Evolutionary conservation across 2,113 vertebrate genomes (phyloP), one percentile per base, ranked within the genome.

Genomic region (Oryzias woworae): DNA sequence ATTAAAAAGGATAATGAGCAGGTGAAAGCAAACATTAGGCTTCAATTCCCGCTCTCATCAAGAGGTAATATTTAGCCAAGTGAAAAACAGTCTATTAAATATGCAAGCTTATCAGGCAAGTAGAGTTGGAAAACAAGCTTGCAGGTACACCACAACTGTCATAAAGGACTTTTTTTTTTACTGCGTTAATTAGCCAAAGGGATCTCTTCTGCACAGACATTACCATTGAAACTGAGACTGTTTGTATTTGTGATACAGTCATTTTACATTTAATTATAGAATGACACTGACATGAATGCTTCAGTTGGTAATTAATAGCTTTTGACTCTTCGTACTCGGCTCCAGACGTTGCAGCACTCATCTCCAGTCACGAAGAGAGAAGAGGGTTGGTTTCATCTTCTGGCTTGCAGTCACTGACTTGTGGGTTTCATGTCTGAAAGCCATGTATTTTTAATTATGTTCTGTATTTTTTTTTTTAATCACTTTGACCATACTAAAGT

Each of bases 1-100:
- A 86, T 88, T 89, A 88, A 89, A 88, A 87, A 77, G 67, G 79
- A 88, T 88, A 89, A 89, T 89, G 81, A 89, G 75, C 75, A 68
- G 84, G 81, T 83, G 74, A 85, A 78, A 75, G 69, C 77, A 87
- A 87, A 88, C 82, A 85, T 85, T 81, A 80, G 72, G 56, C 70
- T 79, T 86, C 86, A 75, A 88, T 88, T 89, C 84, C 77, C 73
- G 66, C 76, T 85, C 80, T 85, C 81, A 83, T 87, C 75, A 76
- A 78, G 80, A 74, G 70, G 71, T 87, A 88, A 85, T 85, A 80
- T 86, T 78, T 64, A 82, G 81, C 77, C 69, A 72, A 82, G 66
- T 81, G 71, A 80, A 82, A 80, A 81, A 80, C 77, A 66, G 64
- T 75, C 81, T 84, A 85, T 88, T 87, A 87, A 87, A 85, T 78